Evolutionary conservation across 2,797 vertebrate species (phyloP), one percentile per base, ranked within the genome.

Genomic region (Thamnophis elegans): DNA sequence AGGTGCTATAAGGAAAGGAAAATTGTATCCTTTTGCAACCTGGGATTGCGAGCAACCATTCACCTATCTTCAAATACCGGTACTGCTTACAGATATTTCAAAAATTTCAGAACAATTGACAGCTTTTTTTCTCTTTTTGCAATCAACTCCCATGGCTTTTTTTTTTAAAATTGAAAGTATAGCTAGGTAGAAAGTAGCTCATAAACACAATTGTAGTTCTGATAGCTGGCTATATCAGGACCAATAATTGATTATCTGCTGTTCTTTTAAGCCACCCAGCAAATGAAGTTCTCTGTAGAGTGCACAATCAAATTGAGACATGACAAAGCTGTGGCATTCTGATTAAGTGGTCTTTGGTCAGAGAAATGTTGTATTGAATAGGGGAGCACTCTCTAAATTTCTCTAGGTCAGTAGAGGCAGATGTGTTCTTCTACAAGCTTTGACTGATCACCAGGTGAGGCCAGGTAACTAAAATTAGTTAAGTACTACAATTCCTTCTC

Each of bases 21-120:
- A 89, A 59, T 9, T 26, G 10, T 26, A 2, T n/a, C 1, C 13
- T 54, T 0, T 10, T 56, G n/a, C 51, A 88, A 47, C 4, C 47
- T 91, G 12, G 82, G 5, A 32, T 4, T 26, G 7, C 2, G 36
- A 11, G n/a, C 12, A 8, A 13, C 86, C 90, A 0, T 0, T 0
- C 7, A 0, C 0, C 9, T 9, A 5, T 60, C 62, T 91, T 56
- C 47, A 42, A 42, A 42, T 42, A 42, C 42, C 42, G 42, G 42
- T 42, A 42, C 32, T 5, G 16, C 51, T 88, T 91, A 73, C 53
- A 85, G 51, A 54, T 86, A 28, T 65, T 58, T 91, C 51, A 53
- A 32, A 32, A 89, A 54, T 18, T 10, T 56, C 26, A 18, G 42
- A 10, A 53, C 3, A 9, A 36, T 89, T 42, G 25, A 13, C 47